Conservation (phyloP, 2,888 invertebrate species). For the Petrophora chlorosata region DNA sequence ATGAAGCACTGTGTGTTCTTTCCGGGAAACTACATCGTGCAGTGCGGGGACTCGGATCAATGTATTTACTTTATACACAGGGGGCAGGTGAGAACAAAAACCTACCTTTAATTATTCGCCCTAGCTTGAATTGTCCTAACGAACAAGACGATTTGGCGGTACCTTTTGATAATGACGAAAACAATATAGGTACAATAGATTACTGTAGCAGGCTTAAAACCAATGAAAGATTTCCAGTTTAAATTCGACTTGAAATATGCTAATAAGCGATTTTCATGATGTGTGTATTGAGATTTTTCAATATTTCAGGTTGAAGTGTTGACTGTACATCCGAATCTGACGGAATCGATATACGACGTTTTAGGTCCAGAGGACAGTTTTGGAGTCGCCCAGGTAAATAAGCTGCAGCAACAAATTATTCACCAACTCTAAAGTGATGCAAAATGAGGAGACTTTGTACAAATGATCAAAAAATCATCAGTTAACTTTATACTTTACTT, state of each 20-base stretch:
- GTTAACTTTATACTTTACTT: conserved; percentile 28
- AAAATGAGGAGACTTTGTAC: no score
- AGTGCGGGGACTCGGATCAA: conserved; percentile 80
- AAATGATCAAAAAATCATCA: no score
- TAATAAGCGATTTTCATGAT: background rate
- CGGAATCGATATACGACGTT: conserved; percentile 78
- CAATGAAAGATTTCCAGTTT: no score
- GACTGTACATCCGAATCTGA: conserved; percentile 78
- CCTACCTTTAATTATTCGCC: background rate
- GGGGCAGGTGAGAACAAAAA: conserved; percentile 61
- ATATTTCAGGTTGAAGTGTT: conserved; percentile 78
- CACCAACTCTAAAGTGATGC: no score
- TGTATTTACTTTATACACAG: conserved; percentile 83
- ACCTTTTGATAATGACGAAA: no score
- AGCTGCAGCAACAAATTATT: background rate
- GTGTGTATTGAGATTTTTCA: no score
- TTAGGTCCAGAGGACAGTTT: conserved; percentile 81
- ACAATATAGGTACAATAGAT: no score
- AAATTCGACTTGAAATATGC: no score
- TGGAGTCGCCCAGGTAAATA: conserved; percentile 76
- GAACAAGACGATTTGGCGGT: no score
- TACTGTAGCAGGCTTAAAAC: no score
- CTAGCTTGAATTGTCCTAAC: no score
- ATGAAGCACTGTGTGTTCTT: conserved; percentile 80
- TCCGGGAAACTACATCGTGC: conserved; percentile 82